Percentiles rank a stretch among this genome's conserved stretches.
phyloP scores from a whole-genome alignment of 2,888 invertebrate genomes.

The Epirrita christyi region DNA sequence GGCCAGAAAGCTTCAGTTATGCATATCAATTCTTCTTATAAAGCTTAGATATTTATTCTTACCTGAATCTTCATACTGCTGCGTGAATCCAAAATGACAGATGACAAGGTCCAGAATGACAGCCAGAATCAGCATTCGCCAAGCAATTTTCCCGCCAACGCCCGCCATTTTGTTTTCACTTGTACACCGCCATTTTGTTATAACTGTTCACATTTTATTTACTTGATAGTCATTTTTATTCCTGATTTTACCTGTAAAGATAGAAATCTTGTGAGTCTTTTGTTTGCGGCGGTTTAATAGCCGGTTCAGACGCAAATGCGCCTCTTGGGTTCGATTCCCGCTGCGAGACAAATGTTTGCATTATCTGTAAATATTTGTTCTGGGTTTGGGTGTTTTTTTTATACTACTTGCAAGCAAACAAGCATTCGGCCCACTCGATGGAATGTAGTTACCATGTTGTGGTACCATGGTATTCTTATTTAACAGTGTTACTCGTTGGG shows the following conservation, averaged over 20 bases:
- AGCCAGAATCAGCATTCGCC: slow-evolving; percentile 57
- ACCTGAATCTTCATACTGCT: slow-evolving; percentile 71
- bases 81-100: slow-evolving; percentile 60
- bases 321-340: not conserved
- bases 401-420: too few species aligned
- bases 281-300: too few species aligned
- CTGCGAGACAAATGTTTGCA: not conserved
- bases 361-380: not conserved
- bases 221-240: slow-evolving; percentile 33
- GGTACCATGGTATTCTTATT: too few species aligned
- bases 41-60: slow-evolving; percentile 25
- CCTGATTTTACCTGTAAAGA: slow-evolving; percentile 48
- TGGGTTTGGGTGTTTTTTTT: too few species aligned
- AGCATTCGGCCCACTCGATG: too few species aligned
- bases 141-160: slow-evolving; percentile 59
- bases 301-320: too few species aligned
- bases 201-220: slow-evolving; percentile 43
- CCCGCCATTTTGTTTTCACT: slow-evolving; percentile 68
- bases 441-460: too few species aligned
- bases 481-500: too few species aligned
- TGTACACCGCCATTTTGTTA: slow-evolving; percentile 53
- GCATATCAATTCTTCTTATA: too few species aligned
- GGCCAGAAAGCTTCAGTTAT: too few species aligned
- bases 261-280: not conserved
- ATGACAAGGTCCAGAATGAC: slow-evolving; percentile 57